Evolutionary conservation across 2,113 vertebrate genomes (phyloP), one percentile per base, ranked within the genome.

Genomic region (Cololabis saira): DNA sequence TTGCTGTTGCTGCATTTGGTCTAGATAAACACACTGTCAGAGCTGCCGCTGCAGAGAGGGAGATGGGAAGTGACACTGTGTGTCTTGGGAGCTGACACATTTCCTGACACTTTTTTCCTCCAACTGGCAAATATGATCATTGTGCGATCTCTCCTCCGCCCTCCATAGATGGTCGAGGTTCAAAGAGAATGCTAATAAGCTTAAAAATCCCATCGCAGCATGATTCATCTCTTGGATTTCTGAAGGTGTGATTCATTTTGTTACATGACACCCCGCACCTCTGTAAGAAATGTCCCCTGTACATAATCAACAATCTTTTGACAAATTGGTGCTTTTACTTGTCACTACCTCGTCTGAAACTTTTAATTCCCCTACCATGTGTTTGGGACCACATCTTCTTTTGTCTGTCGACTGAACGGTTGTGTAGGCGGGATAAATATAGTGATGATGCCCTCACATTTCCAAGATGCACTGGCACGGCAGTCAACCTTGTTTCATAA

Each of bases 91-190:
- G 67, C 68, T n/a, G 13, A 78, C 68, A 69, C 68, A 59, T 67
- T 61, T 74, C 61, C 69, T 76, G 75, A 83, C 83, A 82, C 80
- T 76, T 79, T 74, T 60, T 50, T 51, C 59, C 64, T 81, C 76
- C 76, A 83, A 80, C 66, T 74, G 70, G 78, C 82, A 84, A 85
- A 86, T 84, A 61, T 80, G 76, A 80, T 85, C 65, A 71, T 82
- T 81, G 78, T 73, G 74, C 65, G 63, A 70, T 71, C 78, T 72
- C 69, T 71, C 30, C 70, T 41, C 69, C 72, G 30, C 45, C 73
- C 61, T 59, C 61, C 73, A 67, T 86, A 70, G 59, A 82, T 67
- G 67, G 65, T 51, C 42, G 40, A 68, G 19, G 64, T 76, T 87
- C 75, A 76, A 74, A 81, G 81, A 53, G 77, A 86, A 80, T 83